Evolutionary conservation across 2,888 invertebrate species (phyloP), one percentile per base, ranked within the genome.

Genomic region (Heteromurus nitidus): DNA sequence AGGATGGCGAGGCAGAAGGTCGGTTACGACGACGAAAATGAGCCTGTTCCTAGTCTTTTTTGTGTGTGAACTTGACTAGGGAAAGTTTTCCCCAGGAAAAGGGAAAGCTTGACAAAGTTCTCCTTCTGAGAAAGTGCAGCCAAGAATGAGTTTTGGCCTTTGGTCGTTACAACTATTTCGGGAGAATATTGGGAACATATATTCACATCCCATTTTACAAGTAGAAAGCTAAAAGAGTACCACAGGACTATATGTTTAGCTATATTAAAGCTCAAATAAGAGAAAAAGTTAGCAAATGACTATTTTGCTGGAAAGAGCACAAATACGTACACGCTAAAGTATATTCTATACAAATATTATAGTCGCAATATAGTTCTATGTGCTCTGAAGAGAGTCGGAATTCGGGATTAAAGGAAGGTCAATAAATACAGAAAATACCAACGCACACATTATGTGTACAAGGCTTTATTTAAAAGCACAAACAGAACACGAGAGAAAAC

Each of bases 361-460:
- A n/a, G n/a, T n/a, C n/a, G n/a, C n/a, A n/a, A n/a, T n/a, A n/a
- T 7, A 24, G 55, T 24, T 55, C 24, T 55, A 22, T 16, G 22
- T 55, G 3, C 20, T 5, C 55, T 60, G 28, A 3, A 26, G n/a
- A 53, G 53, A 13, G 16, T 20, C 20, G 20, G 53, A 65, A 47
- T 68, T 76, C 47, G 11, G 77, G 77, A 77, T 77, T 77, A 77
- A 69, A 77, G 69, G 62, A 77, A 69, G 69, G 60, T 77, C 53
- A 69, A 69, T 77, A 69, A 69, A 69, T 69, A 65, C 44, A 60
- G 20, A 55, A n/a, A 44, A 64, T 75, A 75, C 58, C 28, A 44
- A 65, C 65, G 22, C 24, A 44, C 24, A 64, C 13, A 20, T 20
- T 50, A 50, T 16, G n/a, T 50, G n/a, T 50, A 20, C n/a, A 7